phyloP scores from a whole-genome alignment of 2,888 invertebrate genomes.

The Eristalinus aeneus region DNA sequence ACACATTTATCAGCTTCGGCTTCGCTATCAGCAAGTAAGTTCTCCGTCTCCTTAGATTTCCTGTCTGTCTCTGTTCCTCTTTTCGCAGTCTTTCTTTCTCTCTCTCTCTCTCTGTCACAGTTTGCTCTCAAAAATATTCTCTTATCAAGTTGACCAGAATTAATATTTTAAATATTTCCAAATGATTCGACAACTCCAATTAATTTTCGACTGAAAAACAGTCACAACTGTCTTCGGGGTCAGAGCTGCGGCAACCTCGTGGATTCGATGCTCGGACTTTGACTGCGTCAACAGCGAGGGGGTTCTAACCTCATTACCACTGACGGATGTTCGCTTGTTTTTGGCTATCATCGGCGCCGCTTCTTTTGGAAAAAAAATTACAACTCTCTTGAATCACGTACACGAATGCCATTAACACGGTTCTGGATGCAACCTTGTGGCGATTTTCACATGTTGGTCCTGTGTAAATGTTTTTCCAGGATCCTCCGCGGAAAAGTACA shows the following conservation, averaged over 20 bases:
- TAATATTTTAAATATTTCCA: slow-evolving; percentile 52
- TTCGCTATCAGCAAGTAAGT: slow-evolving; percentile 88
- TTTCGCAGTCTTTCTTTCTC: background rate
- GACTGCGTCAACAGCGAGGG: background rate
- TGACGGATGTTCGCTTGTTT: background rate
- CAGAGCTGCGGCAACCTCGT: background rate
- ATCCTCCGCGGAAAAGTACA: background rate
- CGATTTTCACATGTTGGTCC: slow-evolving; percentile 29
- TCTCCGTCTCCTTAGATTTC: slow-evolving; percentile 59
- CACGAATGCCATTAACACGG: slow-evolving; percentile 17
- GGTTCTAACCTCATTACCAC: slow-evolving; percentile 9
- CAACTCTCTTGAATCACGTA: background rate
- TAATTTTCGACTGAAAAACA: background rate
- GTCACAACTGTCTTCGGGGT: background rate
- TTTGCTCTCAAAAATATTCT: slow-evolving; percentile 21
- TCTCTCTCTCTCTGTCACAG: slow-evolving; percentile 44
- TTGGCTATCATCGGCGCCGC: slow-evolving; percentile 13
- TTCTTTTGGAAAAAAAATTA: background rate
- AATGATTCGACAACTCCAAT: slow-evolving; percentile 47
- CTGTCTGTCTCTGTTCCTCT: slow-evolving; percentile 9
- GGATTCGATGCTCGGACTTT: slow-evolving; percentile 4
- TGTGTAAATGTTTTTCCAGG: slow-evolving; percentile 48
- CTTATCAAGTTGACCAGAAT: slow-evolving; percentile 36
- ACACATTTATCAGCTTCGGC: slow-evolving; percentile 85
- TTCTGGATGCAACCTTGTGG: background rate